Conservation (phyloP, 2,797 vertebrate species). For the Crypturellus tataupa region DNA sequence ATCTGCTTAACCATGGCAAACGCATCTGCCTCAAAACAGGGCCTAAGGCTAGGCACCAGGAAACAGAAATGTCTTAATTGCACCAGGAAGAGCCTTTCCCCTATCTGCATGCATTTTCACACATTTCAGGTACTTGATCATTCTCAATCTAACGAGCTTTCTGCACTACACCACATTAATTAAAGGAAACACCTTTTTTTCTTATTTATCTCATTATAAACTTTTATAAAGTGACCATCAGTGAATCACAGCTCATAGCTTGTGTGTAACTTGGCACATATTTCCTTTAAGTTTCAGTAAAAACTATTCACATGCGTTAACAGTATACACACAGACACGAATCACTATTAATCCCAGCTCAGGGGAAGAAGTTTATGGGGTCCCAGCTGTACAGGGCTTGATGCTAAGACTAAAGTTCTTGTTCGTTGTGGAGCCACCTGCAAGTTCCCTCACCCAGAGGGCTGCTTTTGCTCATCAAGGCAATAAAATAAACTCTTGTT, state of each 20-base stretch:
- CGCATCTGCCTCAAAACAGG: background rate
- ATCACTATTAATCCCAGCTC: slow-evolving; percentile 35
- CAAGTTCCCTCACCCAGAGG: background rate
- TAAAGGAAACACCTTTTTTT: slow-evolving; percentile 61
- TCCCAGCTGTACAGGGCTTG: background rate
- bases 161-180: slow-evolving; percentile 51
- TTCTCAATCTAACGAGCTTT: slow-evolving; percentile 34
- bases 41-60: background rate
- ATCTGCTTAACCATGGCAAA: background rate
- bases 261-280: background rate
- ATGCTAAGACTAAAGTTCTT: background rate
- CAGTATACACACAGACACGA: background rate
- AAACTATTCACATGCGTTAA: background rate
- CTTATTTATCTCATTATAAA: slow-evolving; percentile 62
- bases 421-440: slow-evolving; percentile 5
- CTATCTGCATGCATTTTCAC: background rate
- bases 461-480: slow-evolving; percentile 28
- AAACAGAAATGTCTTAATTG: background rate
- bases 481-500: slow-evolving; percentile 10
- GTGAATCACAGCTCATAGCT: background rate
- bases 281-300: slow-evolving; percentile 18
- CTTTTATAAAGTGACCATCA: slow-evolving; percentile 20
- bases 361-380: slow-evolving; percentile 6
- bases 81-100: background rate
- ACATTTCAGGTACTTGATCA: background rate